phyloP scores from a whole-genome alignment of 2,888 invertebrate genomes.

The Sialis fuliginosa region DNA sequence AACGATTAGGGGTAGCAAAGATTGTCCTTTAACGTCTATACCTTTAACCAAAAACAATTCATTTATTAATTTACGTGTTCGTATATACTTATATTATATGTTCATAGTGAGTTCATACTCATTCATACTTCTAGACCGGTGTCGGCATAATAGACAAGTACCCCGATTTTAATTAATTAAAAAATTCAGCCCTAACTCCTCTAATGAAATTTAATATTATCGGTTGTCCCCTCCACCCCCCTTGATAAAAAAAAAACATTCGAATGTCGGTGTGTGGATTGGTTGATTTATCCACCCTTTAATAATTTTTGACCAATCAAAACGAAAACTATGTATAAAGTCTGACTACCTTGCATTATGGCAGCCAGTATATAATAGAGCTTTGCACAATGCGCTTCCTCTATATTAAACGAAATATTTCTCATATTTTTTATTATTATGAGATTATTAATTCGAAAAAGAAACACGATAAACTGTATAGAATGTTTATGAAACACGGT shows the following conservation, averaged over 20 bases:
- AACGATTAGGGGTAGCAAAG: no score
- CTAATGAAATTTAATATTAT: conserved; percentile 1
- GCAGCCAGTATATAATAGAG: conserved; percentile 97
- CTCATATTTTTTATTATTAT: conserved; percentile 9
- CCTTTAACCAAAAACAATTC: no score
- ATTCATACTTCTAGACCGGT: no score
- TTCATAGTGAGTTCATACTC: no score
- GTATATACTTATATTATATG: no score
- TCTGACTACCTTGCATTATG: conserved; percentile 75
- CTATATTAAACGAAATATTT: conserved; percentile 37
- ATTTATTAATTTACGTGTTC: no score
- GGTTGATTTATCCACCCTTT: conserved; percentile 3
- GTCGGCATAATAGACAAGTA: no score
- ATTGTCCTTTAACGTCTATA: no score
- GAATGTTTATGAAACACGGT: conserved; percentile 2
- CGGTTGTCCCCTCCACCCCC: conserved; percentile 1
- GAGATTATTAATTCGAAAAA: conserved; percentile 1
- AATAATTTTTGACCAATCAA: conserved; percentile 38
- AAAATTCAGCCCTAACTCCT: no score
- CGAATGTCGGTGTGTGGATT: no score
- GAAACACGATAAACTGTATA: conserved; percentile 1
- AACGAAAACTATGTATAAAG: conserved; percentile 55
- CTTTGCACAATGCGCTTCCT: conserved; percentile 71
- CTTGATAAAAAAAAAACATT: background rate
- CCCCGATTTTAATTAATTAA: no score